Evolutionary conservation across 1,140 invertebrate species (phyloP).

Genomic region (Leptinotarsa lineolata): DNA sequence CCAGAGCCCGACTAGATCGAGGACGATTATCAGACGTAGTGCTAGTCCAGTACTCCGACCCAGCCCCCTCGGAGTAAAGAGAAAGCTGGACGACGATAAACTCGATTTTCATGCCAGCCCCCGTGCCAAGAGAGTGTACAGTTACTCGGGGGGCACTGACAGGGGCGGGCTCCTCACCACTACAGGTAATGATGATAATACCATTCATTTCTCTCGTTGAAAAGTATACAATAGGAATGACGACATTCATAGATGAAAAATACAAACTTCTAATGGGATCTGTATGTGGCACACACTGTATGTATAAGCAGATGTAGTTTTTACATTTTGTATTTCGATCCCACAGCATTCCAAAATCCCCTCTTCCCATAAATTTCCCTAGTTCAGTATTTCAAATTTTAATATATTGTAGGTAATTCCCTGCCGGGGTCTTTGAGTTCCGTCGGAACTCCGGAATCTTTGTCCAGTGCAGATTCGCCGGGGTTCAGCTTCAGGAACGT

Average conservation of each 20-base stretch:
- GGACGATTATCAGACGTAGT: slow-evolving; percentile 63
- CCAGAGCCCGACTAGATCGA: slow-evolving; percentile 53
- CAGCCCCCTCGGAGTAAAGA: slow-evolving; percentile 73
- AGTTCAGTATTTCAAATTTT: no score
- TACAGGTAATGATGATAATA: slow-evolving; percentile 33
- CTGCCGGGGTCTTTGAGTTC: slow-evolving; percentile 64
- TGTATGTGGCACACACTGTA: no score
- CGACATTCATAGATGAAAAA: no score
- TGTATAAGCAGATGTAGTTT: no score
- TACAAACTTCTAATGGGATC: no score
- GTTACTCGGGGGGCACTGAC: slow-evolving; percentile 45
- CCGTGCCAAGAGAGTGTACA: slow-evolving; percentile 61
- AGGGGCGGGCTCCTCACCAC: slow-evolving; percentile 56
- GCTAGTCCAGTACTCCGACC: slow-evolving; percentile 83
- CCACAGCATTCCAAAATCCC: no score
- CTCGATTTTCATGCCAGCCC: slow-evolving; percentile 58
- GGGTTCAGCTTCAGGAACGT: slow-evolving; percentile 61
- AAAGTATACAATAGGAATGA: no score
- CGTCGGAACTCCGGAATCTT: slow-evolving; percentile 64
- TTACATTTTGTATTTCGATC: no score
- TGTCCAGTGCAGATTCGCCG: slow-evolving; percentile 66
- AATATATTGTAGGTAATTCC: slow-evolving; percentile 46
- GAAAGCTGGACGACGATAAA: slow-evolving; percentile 74
- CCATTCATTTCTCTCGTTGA: no score
- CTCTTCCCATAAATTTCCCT: no score